Conservation (phyloP, 2,888 invertebrate genomes). For the Minunthozetes semirufus region DNA sequence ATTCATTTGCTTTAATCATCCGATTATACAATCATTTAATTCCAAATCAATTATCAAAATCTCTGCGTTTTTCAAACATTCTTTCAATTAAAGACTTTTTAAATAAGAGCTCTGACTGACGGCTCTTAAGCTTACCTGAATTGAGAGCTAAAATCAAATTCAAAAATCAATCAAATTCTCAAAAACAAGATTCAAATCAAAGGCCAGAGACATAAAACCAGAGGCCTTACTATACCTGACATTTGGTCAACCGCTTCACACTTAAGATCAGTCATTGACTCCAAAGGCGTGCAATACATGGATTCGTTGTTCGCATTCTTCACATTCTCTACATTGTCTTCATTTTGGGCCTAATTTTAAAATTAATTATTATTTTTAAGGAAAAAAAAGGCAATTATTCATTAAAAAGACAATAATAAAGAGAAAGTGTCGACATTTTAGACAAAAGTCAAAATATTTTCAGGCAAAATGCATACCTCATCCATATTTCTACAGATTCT, state of each 20-base stretch:
- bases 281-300: not conserved
- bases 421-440: not conserved
- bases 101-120: not conserved
- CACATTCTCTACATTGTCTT: not conserved
- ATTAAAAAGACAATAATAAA: not conserved
- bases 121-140: not conserved
- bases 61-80: not conserved
- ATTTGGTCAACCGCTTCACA: not conserved
- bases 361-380: not conserved
- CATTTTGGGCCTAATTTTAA: not conserved
- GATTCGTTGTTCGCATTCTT: not conserved
- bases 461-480: not conserved
- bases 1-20: slow-evolving; percentile 17
- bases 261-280: not conserved
- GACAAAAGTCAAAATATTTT: not conserved
- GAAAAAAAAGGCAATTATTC: too few species aligned
- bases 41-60: not conserved
- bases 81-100: not conserved
- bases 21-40: not conserved
- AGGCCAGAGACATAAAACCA: not conserved
- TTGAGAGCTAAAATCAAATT: not conserved
- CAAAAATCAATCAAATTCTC: not conserved
- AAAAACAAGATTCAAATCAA: not conserved
- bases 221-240: not conserved
- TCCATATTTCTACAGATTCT: not conserved